Evolutionary conservation across 2,888 invertebrate genomes (phyloP).

Genomic region (Caenorhabditis plicata): DNA sequence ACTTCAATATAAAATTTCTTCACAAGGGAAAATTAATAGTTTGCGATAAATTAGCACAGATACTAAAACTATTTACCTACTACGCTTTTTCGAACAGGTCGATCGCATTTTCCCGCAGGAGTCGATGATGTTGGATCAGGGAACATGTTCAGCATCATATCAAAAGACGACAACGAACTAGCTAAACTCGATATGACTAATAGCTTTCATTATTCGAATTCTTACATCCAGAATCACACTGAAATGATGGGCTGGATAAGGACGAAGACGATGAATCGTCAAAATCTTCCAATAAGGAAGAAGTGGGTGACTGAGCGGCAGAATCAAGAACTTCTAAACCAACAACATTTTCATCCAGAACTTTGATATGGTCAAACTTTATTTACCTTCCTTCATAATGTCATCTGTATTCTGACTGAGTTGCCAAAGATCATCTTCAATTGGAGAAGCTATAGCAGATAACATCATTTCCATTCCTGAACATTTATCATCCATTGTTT

Average conservation of each 20-base stretch:
- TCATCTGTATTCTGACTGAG: too few species aligned
- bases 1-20: too few species aligned
- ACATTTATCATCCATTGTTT: conserved; percentile 19
- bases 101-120: conserved; percentile 11
- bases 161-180: conserved; percentile 30
- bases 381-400: conserved; percentile 11
- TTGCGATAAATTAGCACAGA: conserved; percentile 2
- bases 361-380: background rate
- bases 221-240: conserved; percentile 27
- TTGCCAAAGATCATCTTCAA: conserved; percentile 27
- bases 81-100: conserved; percentile 24
- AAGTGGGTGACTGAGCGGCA: conserved; percentile 29
- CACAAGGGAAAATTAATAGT: too few species aligned
- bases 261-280: conserved; percentile 30
- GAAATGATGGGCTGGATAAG: conserved; percentile 20
- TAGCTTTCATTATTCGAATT: conserved; percentile 10
- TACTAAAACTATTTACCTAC: conserved; percentile 17
- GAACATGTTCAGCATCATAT: conserved; percentile 37
- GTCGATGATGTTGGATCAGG: conserved; percentile 19
- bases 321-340: conserved; percentile 27
- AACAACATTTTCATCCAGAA: background rate
- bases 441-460: conserved; percentile 19
- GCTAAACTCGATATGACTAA: conserved; percentile 3
- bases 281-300: conserved; percentile 26
- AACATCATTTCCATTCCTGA: conserved; percentile 34